Conservation (phyloP, 2,797 vertebrate species). For the Coracias cyanogaster region DNA sequence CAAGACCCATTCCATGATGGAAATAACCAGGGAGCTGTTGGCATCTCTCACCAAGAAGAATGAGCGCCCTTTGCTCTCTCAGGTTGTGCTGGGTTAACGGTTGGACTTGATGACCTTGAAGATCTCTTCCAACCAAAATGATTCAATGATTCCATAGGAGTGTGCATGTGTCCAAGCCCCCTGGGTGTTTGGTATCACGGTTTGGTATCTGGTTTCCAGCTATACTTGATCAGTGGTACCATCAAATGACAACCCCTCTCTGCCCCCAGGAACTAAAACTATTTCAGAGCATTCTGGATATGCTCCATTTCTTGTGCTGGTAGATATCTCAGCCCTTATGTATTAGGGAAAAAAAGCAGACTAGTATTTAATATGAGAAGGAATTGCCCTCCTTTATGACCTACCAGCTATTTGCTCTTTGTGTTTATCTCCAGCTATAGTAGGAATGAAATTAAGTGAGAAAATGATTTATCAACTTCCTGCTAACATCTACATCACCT, state of each 20-base stretch:
- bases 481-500: background rate
- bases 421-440: background rate
- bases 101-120: background rate
- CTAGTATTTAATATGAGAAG: background rate
- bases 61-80: background rate
- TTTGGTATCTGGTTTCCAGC: background rate
- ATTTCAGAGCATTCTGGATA: background rate
- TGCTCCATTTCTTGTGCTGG: background rate
- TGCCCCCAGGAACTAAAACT: background rate
- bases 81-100: background rate
- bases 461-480: background rate
- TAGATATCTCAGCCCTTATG: background rate
- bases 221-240: background rate
- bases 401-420: background rate
- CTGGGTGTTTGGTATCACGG: too few relatives aligned
- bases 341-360: background rate
- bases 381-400: background rate
- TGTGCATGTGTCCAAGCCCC: background rate
- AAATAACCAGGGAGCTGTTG: background rate
- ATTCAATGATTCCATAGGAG: background rate
- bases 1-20: background rate
- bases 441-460: background rate
- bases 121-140: background rate
- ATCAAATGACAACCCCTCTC: background rate
- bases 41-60: background rate